Percentiles rank a stretch among this genome's conserved stretches.
phyloP scores from a whole-genome alignment of 2,797 vertebrate genomes.

The Chanos chanos region DNA sequence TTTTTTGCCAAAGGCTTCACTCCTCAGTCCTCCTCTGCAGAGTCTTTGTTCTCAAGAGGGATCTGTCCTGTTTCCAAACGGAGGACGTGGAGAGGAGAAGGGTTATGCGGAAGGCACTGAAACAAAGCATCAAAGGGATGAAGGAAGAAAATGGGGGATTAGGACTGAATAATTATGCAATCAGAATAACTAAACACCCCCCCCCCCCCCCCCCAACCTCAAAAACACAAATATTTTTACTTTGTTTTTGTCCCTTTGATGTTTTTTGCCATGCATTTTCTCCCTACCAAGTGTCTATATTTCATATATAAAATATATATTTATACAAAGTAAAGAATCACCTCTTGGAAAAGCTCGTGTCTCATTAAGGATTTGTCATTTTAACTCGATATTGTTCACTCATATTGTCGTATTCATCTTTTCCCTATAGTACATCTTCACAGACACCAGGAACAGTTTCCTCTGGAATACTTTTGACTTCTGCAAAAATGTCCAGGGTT shows the following conservation, averaged over 20 bases:
- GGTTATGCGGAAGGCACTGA: constrained; percentile 15
- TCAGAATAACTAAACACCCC: constrained; percentile 8
- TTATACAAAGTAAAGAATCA: not conserved
- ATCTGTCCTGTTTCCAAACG: constrained; percentile 28
- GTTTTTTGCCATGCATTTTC: not conserved
- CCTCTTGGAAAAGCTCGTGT: not conserved
- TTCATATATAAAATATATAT: not conserved
- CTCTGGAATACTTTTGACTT: constrained; percentile 95
- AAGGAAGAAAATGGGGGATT: not conserved
- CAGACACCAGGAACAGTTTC: constrained; percentile 82
- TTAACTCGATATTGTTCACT: not conserved
- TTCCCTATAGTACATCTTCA: constrained; percentile 86
- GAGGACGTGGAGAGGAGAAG: constrained; percentile 16
- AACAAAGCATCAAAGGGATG: constrained; percentile 19
- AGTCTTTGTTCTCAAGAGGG: not conserved
- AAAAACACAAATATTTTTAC: not conserved
- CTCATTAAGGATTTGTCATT: not conserved
- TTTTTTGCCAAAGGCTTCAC: constrained; percentile 10
- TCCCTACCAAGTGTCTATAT: not conserved
- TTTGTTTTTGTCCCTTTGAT: not conserved
- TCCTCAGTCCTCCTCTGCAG: constrained; percentile 11
- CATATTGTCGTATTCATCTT: not conserved
- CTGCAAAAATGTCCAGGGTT: constrained; percentile 82
- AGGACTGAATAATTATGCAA: constrained; percentile 4
- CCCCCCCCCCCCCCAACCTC: no score